Evolutionary conservation across 2,888 invertebrate genomes (phyloP).

Genomic region (Pammene aurita): DNA sequence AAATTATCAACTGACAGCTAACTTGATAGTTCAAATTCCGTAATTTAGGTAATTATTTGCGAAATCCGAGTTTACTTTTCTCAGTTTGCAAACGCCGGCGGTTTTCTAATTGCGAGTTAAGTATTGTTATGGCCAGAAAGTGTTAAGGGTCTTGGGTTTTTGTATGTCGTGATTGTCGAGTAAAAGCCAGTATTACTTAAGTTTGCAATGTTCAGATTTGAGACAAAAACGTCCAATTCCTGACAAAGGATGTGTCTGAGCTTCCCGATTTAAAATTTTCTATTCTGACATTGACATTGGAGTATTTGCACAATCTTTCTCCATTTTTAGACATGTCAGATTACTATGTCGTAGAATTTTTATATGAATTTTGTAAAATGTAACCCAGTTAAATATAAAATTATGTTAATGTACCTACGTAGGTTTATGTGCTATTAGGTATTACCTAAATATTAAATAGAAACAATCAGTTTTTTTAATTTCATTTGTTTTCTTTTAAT

Average conservation of each 20-base stretch:
- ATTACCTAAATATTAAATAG: slow-evolving; percentile 7
- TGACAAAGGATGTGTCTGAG: slow-evolving; percentile 2
- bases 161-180: background rate
- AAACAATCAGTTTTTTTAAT: slow-evolving; percentile 3
- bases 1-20: slow-evolving; percentile 20
- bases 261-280: slow-evolving; percentile 24
- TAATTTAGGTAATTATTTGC: background rate
- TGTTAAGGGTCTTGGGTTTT: slow-evolving; percentile 7
- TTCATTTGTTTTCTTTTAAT: slow-evolving; percentile 21
- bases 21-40: slow-evolving; percentile 5
- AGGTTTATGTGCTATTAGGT: slow-evolving; percentile 11
- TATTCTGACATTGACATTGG: background rate
- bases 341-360: slow-evolving; percentile 13
- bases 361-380: slow-evolving; percentile 8
- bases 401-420: slow-evolving; percentile 26
- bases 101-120: background rate
- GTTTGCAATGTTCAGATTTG: background rate
- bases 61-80: slow-evolving; percentile 1
- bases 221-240: background rate
- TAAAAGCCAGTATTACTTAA: slow-evolving; percentile 26
- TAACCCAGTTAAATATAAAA: slow-evolving; percentile 19
- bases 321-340: slow-evolving; percentile 9
- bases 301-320: slow-evolving; percentile 23
- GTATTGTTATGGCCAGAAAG: background rate
- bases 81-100: background rate